phyloP scores from a whole-genome alignment of 2,888 invertebrate genomes.

The Agrypnus murinus region DNA sequence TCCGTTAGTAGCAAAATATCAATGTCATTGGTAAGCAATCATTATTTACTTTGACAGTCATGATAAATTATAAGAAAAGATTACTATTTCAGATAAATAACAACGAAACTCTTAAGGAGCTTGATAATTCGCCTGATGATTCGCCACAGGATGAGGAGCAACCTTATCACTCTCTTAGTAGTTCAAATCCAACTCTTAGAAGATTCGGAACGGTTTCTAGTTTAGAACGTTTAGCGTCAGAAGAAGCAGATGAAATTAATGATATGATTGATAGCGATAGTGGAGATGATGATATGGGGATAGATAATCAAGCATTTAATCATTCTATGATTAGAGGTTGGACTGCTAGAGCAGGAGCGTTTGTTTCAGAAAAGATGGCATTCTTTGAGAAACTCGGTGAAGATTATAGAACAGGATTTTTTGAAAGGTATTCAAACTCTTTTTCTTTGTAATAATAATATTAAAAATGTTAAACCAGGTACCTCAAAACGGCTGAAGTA shows the following conservation, averaged over 20 bases:
- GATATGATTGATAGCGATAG: conserved; percentile 66
- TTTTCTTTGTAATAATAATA: no score
- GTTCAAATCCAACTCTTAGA: conserved; percentile 72
- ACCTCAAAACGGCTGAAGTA: conserved; percentile 75
- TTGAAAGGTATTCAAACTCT: conserved; percentile 68
- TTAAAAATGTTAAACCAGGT: no score
- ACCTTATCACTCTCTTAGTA: conserved; percentile 82
- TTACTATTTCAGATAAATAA: conserved; percentile 36
- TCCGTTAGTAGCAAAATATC: conserved; percentile 32
- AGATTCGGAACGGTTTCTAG: conserved; percentile 84
- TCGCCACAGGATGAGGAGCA: conserved; percentile 83
- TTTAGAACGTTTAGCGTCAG: conserved; percentile 80
- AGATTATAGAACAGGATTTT: conserved; percentile 69
- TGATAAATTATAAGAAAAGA: neutral
- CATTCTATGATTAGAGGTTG: conserved; percentile 74
- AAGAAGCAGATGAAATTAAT: conserved; percentile 73
- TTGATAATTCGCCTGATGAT: conserved; percentile 81
- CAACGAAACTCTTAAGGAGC: conserved; percentile 65
- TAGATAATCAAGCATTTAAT: conserved; percentile 69
- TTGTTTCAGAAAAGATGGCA: conserved; percentile 88
- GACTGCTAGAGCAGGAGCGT: conserved; percentile 87
- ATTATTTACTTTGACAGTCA: neutral
- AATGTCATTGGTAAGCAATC: conserved; percentile 21
- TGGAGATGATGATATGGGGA: conserved; percentile 61
- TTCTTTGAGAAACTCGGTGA: conserved; percentile 79